Conservation (phyloP, 2,888 invertebrate species). For the Tachina grossa region DNA sequence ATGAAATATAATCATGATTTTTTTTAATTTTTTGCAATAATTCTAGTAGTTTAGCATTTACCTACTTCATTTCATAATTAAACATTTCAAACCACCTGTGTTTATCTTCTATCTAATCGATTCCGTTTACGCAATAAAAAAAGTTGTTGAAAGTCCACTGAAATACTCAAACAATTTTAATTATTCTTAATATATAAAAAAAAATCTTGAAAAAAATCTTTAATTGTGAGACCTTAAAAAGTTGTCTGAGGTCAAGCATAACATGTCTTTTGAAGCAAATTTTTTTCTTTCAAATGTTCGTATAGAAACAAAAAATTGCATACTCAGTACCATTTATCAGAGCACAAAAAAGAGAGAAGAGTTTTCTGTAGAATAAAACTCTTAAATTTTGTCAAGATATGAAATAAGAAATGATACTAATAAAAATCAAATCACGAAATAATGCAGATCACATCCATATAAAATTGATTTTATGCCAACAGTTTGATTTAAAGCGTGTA, state of each 20-base stretch:
- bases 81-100: no score
- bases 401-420: neutral
- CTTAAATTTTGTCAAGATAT: neutral
- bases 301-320: neutral
- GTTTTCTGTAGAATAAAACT: neutral
- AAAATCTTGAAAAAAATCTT: neutral
- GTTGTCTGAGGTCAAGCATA: slow-evolving; percentile 28
- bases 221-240: neutral
- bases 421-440: neutral
- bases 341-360: neutral
- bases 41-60: no score
- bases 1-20: no score
- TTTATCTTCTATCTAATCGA: no score
- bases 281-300: no score
- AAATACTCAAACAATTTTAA: neutral
- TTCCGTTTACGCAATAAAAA: no score
- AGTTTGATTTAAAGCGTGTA: neutral
- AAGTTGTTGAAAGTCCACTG: neutral
- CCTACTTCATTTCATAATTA: no score
- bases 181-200: no score
- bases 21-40: no score
- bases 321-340: neutral
- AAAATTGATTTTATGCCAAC: neutral
- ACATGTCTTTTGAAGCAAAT: neutral
- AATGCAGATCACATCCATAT: neutral